Percentiles rank a stretch among this genome's conserved stretches.
These are phyloP conservation scores for Accipiter cooperii DNA, from an alignment of 2,113 vertebrate genomes.

Conservation along the genomic window DNA sequence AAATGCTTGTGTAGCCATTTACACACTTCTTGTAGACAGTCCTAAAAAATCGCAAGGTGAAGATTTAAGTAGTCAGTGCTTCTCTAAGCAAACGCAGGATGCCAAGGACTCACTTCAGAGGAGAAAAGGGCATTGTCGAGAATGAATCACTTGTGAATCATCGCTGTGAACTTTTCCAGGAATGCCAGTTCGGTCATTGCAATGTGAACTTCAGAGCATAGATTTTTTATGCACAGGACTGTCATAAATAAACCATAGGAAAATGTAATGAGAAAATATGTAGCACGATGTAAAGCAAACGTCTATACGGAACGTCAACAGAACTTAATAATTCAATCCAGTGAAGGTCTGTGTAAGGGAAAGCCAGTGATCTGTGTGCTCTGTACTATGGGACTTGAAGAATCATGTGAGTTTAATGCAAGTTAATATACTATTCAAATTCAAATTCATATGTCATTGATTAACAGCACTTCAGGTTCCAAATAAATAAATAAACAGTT, in stretches of 20 bases:
- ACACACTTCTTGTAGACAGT: not conserved
- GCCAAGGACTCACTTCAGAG: not conserved
- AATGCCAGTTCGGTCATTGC: constrained; percentile 49
- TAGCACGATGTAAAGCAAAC: constrained; percentile 60
- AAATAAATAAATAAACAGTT: not conserved
- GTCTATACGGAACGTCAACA: constrained; percentile 31
- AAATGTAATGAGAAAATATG: constrained; percentile 72
- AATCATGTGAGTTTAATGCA: constrained; percentile 7
- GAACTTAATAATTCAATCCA: constrained; percentile 67
- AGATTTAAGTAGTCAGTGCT: not conserved
- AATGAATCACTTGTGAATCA: constrained; percentile 56
- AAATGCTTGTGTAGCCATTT: not conserved
- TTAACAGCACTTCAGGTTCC: not conserved
- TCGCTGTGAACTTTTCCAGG: constrained; percentile 44
- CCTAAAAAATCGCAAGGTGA: not conserved
- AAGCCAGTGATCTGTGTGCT: constrained; percentile 36
- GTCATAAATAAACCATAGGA: constrained; percentile 71
- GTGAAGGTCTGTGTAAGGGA: constrained; percentile 46
- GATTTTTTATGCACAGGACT: constrained; percentile 65
- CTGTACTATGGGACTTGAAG: constrained; percentile 20
- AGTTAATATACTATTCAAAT: constrained; percentile 44
- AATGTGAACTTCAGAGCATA: constrained; percentile 64
- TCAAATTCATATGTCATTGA: constrained; percentile 10
- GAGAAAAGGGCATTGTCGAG: not conserved
- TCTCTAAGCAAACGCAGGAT: not conserved